phyloP scores from a whole-genome alignment of 2,888 invertebrate genomes.

The Hoplodrina ambigua region DNA sequence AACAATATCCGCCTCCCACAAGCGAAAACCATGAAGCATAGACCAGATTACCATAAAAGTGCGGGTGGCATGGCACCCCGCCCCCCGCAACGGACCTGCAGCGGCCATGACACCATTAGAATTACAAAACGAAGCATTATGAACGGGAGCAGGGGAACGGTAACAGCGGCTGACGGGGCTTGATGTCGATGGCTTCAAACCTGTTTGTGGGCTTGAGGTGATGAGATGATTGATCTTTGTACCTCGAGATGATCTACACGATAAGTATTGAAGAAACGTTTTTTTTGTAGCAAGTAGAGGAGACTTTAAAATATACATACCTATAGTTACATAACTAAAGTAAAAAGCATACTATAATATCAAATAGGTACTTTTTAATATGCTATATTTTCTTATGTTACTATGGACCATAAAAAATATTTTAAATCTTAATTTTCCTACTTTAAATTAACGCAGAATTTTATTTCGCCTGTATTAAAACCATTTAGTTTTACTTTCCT shows the following conservation, averaged over 20 bases:
- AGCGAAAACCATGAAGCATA: conserved; percentile 36
- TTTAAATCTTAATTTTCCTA: too few relatives aligned
- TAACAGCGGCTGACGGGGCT: neutral
- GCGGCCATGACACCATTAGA: conserved; percentile 63
- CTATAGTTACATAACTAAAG: too few relatives aligned
- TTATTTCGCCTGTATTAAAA: neutral
- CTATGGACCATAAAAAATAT: too few relatives aligned
- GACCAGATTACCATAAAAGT: conserved; percentile 49
- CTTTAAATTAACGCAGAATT: too few relatives aligned
- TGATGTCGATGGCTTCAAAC: conserved; percentile 22
- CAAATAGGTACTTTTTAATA: too few relatives aligned
- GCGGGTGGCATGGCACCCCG: conserved; percentile 37
- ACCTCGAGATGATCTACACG: neutral
- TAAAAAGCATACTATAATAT: too few relatives aligned
- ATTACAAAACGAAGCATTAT: conserved; percentile 64
- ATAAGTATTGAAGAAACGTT: neutral
- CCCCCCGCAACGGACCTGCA: conserved; percentile 14
- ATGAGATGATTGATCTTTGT: conserved; percentile 28
- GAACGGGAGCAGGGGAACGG: conserved; percentile 43
- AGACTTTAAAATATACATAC: neutral
- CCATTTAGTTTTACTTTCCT: neutral
- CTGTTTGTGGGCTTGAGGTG: conserved; percentile 17
- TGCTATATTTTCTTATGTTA: too few relatives aligned
- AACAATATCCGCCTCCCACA: too few relatives aligned
- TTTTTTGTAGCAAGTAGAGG: neutral